Percentiles rank a stretch among this genome's conserved stretches.
Conservation (phyloP, 2,113 vertebrate species). For the Emydura subglobosa region DNA sequence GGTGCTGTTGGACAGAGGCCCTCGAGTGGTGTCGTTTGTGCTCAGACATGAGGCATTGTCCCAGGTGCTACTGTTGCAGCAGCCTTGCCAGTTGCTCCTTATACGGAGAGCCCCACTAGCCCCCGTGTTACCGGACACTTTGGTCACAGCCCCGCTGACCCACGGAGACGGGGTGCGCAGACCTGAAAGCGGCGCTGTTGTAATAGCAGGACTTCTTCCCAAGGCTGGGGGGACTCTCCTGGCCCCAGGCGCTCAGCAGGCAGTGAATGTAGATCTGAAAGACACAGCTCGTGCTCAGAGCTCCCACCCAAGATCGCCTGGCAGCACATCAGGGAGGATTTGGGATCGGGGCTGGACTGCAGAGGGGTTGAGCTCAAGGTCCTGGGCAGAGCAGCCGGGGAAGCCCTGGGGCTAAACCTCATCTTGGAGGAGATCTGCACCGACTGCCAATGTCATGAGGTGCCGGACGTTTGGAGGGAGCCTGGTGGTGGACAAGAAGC, state of each 20-base stretch:
- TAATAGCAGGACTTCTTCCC: conserved; percentile 51
- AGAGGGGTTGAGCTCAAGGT: background rate
- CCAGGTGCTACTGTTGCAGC: too few species aligned
- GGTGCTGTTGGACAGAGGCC: too few species aligned
- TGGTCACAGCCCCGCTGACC: too few species aligned
- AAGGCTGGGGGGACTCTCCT: rapidly evolving
- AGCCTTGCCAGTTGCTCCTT: too few species aligned
- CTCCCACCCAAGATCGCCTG: background rate
- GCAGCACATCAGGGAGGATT: background rate
- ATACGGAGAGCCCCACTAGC: too few species aligned
- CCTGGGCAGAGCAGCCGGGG: background rate
- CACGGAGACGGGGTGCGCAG: rapidly evolving
- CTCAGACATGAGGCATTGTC: too few species aligned
- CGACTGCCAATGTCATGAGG: too few species aligned
- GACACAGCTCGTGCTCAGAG: background rate
- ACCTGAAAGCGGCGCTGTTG: conserved; percentile 25
- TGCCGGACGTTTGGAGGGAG: background rate
- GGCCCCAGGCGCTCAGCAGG: background rate
- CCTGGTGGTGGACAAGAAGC: too few species aligned
- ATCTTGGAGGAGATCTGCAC: too few species aligned
- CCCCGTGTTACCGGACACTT: too few species aligned
- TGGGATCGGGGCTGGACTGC: background rate
- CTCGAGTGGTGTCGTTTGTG: too few species aligned
- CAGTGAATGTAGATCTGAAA: conserved; percentile 54
- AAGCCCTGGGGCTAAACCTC: too few species aligned